Conservation (phyloP, 2,113 vertebrate genomes). For the Rhegmatorhina hoffmannsi region DNA sequence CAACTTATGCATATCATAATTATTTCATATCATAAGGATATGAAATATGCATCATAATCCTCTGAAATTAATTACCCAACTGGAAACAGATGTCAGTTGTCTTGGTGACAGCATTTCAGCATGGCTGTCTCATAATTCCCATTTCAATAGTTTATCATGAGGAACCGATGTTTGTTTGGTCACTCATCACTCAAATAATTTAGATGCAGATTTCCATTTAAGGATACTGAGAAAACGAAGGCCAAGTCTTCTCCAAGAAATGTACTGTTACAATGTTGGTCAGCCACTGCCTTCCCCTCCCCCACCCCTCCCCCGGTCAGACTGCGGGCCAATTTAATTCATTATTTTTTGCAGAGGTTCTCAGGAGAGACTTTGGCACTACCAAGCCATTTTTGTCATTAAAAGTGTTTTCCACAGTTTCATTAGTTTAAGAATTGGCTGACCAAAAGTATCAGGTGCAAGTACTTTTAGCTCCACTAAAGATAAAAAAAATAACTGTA, state of each 20-base stretch:
- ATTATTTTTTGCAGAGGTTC: neutral
- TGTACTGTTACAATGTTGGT: rapidly evolving
- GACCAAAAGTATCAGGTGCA: neutral
- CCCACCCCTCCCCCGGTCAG: neutral
- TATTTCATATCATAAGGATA: neutral
- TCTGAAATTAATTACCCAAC: neutral
- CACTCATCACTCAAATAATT: neutral
- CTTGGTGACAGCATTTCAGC: conserved; percentile 1
- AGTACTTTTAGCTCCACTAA: neutral
- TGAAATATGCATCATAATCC: neutral
- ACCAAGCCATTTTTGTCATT: neutral
- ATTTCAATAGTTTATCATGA: neutral
- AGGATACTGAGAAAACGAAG: neutral
- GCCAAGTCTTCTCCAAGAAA: neutral
- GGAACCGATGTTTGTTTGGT: neutral
- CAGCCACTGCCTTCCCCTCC: neutral
- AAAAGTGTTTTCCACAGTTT: neutral
- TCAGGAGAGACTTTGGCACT: neutral
- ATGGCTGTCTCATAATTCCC: neutral
- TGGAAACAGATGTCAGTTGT: conserved; percentile 14
- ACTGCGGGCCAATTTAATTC: neutral
- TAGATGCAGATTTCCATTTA: neutral
- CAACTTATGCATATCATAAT: neutral
- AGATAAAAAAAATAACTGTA: neutral
- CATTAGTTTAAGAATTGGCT: neutral